A percentile compares a stretch with the other conserved stretches of the same genome.
Evolutionary conservation across 2,797 vertebrate genomes (phyloP).

Genomic region (Tapera naevia): DNA sequence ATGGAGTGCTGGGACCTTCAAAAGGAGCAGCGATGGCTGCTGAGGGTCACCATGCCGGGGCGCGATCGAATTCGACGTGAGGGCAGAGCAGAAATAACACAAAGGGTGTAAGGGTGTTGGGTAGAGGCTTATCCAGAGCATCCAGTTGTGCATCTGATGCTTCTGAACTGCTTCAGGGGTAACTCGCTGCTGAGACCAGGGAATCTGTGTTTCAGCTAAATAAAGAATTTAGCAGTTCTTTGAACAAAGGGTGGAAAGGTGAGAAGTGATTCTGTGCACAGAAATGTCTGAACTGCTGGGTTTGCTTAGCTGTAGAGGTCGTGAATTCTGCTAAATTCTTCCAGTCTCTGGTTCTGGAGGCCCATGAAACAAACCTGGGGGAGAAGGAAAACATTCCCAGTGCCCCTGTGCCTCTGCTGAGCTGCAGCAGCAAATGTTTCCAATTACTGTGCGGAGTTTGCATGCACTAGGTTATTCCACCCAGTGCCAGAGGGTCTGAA

Average conservation of each 20-base stretch:
- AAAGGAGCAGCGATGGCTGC: not conserved
- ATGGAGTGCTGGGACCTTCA: not conserved
- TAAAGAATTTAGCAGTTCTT: not conserved
- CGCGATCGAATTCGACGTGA: rapidly evolving
- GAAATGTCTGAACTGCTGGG: not conserved
- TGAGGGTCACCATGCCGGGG: rapidly evolving
- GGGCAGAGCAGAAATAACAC: rapidly evolving
- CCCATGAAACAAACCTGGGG: not conserved
- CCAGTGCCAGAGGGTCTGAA: not conserved
- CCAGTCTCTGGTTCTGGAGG: not conserved
- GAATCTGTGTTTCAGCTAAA: not conserved
- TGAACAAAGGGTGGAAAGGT: not conserved
- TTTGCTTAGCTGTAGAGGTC: not conserved
- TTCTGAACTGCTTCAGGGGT: not conserved
- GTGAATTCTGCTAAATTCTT: constrained; percentile 18
- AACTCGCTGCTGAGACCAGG: not conserved
- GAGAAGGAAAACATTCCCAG: constrained; percentile 34
- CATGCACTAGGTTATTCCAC: not conserved
- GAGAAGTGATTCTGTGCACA: not conserved
- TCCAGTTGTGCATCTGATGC: rapidly evolving
- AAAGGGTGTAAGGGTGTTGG: no score
- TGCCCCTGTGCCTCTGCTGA: not conserved
- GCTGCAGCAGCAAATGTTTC: constrained; percentile 45
- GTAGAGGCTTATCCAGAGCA: not conserved
- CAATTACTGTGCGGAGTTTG: constrained; percentile 28